phyloP scores from a whole-genome alignment of 2,113 vertebrate genomes.

The Nannobrachium achirus region DNA sequence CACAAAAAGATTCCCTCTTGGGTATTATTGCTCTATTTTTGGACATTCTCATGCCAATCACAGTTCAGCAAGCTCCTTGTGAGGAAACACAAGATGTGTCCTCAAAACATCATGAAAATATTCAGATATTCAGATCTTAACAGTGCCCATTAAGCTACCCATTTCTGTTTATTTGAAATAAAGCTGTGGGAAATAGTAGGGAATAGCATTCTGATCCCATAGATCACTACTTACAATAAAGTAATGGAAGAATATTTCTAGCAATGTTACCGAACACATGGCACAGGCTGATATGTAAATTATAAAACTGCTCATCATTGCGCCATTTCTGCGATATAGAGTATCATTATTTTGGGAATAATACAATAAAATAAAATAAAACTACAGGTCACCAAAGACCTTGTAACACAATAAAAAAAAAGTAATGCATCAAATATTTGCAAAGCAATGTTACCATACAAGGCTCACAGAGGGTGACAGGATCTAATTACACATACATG shows the following conservation, averaged over 20 bases:
- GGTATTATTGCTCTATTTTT: too few relatives aligned
- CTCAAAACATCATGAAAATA: too few relatives aligned
- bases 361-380: too few relatives aligned
- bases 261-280: conserved; percentile 28
- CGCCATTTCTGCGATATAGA: background rate
- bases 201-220: background rate
- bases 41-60: too few relatives aligned
- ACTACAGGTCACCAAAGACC: too few relatives aligned
- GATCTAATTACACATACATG: background rate
- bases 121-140: background rate
- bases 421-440: conserved; percentile 23
- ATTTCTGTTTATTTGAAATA: background rate
- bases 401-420: conserved; percentile 16
- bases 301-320: conserved; percentile 30
- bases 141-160: background rate
- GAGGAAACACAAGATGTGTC: too few relatives aligned
- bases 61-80: too few relatives aligned
- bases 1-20: too few relatives aligned
- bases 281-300: conserved; percentile 21
- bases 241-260: background rate
- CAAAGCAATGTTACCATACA: conserved; percentile 41
- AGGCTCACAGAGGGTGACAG: conserved; percentile 19
- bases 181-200: background rate
- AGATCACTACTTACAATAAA: background rate
- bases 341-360: too few relatives aligned